These are phyloP conservation scores for Engraulis encrasicolus DNA, from an alignment of 2,113 vertebrate species.

Conservation along the genomic window DNA sequence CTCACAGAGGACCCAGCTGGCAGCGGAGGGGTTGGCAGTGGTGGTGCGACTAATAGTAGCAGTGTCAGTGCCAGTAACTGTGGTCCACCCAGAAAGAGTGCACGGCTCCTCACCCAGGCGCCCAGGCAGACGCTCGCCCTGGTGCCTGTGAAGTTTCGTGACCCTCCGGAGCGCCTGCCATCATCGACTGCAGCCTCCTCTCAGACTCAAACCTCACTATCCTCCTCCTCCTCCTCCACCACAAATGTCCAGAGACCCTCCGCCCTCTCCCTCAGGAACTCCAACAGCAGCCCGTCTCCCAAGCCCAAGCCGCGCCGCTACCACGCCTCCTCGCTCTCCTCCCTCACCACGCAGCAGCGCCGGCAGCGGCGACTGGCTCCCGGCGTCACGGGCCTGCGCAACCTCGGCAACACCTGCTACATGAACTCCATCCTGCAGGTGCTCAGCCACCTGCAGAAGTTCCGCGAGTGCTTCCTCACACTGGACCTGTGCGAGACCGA, in stretches of 20 bases:
- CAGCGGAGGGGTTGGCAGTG: background rate
- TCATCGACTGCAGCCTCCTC: too few species aligned
- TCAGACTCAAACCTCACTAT: constrained; percentile 59
- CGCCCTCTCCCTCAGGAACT: constrained; percentile 48
- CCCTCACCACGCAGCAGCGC: constrained; percentile 72
- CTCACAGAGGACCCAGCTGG: constrained; percentile 90
- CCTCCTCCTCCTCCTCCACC: too few species aligned
- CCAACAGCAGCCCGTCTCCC: constrained; percentile 53
- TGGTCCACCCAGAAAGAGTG: constrained; percentile 90
- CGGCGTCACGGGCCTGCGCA: constrained; percentile 93
- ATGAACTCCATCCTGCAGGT: constrained; percentile 99
- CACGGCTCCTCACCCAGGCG: constrained; percentile 86
- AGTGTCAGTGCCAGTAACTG: too few species aligned
- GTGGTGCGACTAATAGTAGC: constrained; percentile 85
- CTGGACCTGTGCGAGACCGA: constrained; percentile 94
- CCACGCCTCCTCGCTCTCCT: too few species aligned
- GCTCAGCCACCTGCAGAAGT: constrained; percentile 98
- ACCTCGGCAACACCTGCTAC: constrained; percentile 97
- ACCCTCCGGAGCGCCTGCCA: constrained; percentile 75
- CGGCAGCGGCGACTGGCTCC: constrained; percentile 85
- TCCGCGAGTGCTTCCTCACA: constrained; percentile 96
- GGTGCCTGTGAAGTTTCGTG: constrained; percentile 84
- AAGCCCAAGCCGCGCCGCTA: constrained; percentile 68
- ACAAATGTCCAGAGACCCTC: constrained; percentile 28
- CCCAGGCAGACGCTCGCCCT: constrained; percentile 79